phyloP scores from a whole-genome alignment of 2,113 vertebrate species.

The Oreochromis aureus region DNA sequence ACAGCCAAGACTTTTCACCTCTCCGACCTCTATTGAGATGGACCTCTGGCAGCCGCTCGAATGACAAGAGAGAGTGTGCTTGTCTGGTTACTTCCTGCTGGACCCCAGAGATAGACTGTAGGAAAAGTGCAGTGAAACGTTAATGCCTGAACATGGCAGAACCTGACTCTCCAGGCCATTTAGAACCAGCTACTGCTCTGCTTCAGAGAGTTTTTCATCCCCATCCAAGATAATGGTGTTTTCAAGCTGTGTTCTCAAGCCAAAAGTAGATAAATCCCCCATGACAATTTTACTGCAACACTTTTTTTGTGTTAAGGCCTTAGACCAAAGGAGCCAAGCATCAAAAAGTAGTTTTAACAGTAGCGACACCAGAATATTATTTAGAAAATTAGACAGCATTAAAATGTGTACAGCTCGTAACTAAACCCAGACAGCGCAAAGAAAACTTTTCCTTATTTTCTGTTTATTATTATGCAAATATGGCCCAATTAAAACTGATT shows the following conservation, averaged over 20 bases:
- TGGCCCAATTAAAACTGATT: conserved; percentile 48
- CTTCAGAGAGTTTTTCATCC: conserved; percentile 38
- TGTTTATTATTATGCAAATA: conserved; percentile 40
- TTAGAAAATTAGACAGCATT: background rate
- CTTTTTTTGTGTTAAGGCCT: conserved; percentile 2
- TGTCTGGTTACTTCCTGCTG: conserved; percentile 94
- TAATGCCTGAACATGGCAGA: conserved; percentile 63
- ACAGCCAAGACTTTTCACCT: conserved; percentile 87
- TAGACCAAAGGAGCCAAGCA: background rate
- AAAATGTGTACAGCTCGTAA: background rate
- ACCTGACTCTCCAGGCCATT: conserved; percentile 47
- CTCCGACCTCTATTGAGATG: conserved; percentile 77
- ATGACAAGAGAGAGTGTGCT: conserved; percentile 87
- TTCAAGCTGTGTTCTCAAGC: conserved; percentile 43
- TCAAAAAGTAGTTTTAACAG: conserved; percentile 13
- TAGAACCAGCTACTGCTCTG: conserved; percentile 42
- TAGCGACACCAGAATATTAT: background rate
- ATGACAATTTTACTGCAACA: conserved; percentile 34
- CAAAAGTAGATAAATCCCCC: conserved; percentile 45
- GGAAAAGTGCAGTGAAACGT: conserved; percentile 64
- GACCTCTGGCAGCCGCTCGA: conserved; percentile 91
- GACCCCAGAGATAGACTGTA: conserved; percentile 92
- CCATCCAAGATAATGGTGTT: conserved; percentile 50
- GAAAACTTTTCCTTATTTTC: background rate
- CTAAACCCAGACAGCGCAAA: background rate